A percentile compares a stretch with the other conserved stretches of the same genome.
Conservation (phyloP, 2,113 vertebrate species). For the Malaclemys terrapin region DNA sequence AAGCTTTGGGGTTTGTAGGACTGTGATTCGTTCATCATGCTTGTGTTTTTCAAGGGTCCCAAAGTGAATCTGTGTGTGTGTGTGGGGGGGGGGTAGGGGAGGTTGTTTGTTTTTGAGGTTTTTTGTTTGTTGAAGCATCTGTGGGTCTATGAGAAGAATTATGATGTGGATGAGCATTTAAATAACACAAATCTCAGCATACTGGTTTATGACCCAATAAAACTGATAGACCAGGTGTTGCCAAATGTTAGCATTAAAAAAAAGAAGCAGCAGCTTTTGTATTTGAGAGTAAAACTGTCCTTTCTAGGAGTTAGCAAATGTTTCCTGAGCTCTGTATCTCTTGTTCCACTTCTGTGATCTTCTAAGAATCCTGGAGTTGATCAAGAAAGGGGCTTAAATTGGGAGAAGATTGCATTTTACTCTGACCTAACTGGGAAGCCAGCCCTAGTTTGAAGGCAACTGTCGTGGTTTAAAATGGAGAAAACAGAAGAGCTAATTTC, state of each 20-base stretch:
- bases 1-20: conserved; percentile 48
- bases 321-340: background rate
- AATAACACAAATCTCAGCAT: conserved; percentile 61
- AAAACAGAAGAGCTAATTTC: conserved; percentile 46
- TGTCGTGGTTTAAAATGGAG: conserved; percentile 53
- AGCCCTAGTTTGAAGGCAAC: conserved; percentile 1
- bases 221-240: conserved; percentile 67
- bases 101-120: too few relatives aligned
- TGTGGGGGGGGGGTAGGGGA: too few relatives aligned
- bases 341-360: background rate
- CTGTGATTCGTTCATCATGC: conserved; percentile 32
- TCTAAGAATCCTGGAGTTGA: conserved; percentile 1
- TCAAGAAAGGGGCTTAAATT: background rate
- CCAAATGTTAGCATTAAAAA: conserved; percentile 59
- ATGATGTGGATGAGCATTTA: background rate
- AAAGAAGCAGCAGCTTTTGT: conserved; percentile 54
- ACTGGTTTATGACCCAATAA: conserved; percentile 31
- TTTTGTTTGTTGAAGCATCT: conserved; percentile 20
- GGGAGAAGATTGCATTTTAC: background rate
- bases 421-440: conserved; percentile 26
- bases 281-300: conserved; percentile 34
- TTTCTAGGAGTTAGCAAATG: background rate
- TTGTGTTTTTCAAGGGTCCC: conserved; percentile 54
- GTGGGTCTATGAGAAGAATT: conserved; percentile 61
- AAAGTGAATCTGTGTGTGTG: conserved; percentile 31